Conservation (phyloP, 2,888 invertebrate genomes). For the Himalopsyche kuldschensis region DNA sequence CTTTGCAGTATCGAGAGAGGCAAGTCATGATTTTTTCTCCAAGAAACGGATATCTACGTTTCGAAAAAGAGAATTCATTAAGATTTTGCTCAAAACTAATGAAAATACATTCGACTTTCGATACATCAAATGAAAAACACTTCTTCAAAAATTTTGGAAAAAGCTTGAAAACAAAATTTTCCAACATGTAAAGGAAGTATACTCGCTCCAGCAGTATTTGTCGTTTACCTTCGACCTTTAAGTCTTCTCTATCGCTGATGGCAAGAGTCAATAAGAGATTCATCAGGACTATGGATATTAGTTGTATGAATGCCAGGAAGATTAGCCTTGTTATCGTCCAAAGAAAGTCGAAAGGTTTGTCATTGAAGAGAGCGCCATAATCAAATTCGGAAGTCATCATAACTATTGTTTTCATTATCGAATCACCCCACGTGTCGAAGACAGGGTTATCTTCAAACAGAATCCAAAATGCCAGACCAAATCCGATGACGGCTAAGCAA, state of each 20-base stretch:
- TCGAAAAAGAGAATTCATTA: too few relatives aligned
- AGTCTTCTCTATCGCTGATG: conserved; percentile 61
- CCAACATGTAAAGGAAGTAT: background rate
- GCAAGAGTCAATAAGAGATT: conserved; percentile 64
- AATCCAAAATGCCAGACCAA: conserved; percentile 61
- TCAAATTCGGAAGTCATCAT: conserved; percentile 67
- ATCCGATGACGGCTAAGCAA: conserved; percentile 62
- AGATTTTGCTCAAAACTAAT: too few relatives aligned
- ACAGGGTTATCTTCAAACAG: conserved; percentile 57
- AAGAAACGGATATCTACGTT: too few relatives aligned
- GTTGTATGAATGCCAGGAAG: conserved; percentile 57
- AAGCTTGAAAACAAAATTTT: background rate
- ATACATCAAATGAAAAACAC: too few relatives aligned
- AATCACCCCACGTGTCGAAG: conserved; percentile 57
- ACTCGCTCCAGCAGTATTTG: conserved; percentile 60
- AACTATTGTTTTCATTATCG: conserved; percentile 60
- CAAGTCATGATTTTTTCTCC: too few relatives aligned
- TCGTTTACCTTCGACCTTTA: conserved; percentile 61
- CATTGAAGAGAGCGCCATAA: conserved; percentile 55
- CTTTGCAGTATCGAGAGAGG: too few relatives aligned
- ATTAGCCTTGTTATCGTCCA: conserved; percentile 47
- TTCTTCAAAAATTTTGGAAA: background rate
- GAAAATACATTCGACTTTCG: too few relatives aligned
- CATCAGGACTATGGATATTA: conserved; percentile 63
- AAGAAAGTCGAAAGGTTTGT: background rate